phyloP scores from a whole-genome alignment of 2,113 vertebrate species.

The Oreochromis tanganicae region DNA sequence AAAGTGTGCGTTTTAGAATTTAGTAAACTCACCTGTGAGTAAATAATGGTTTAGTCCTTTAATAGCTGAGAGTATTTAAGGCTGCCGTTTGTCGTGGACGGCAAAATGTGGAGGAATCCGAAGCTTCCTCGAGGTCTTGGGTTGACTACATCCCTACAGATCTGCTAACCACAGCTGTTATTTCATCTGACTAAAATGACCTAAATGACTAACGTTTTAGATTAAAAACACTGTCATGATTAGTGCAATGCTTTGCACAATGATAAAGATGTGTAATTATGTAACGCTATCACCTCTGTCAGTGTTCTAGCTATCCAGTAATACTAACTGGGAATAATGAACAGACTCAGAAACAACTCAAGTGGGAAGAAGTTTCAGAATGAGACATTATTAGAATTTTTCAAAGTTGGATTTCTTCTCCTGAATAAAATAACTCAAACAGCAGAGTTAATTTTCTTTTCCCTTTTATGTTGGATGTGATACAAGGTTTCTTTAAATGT shows the following conservation, averaged over 20 bases:
- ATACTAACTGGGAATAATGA: not conserved
- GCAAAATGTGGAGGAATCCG: not conserved
- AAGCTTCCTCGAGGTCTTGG: not conserved
- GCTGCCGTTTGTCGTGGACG: not conserved
- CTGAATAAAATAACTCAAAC: not conserved
- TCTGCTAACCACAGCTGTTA: not conserved
- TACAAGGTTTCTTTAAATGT: conserved; percentile 13
- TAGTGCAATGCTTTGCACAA: not conserved
- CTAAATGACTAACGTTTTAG: not conserved
- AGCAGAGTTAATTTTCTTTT: not conserved
- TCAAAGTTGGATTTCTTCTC: not conserved
- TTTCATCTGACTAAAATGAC: not conserved
- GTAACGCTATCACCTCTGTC: not conserved
- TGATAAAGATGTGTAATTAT: not conserved
- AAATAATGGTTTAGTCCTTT: not conserved
- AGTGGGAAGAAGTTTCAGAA: not conserved
- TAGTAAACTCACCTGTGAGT: not conserved
- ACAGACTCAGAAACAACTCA: not conserved
- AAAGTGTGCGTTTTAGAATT: not conserved
- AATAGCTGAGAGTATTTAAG: not conserved
- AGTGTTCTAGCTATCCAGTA: not conserved
- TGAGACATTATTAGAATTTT: not conserved
- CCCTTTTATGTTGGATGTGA: not conserved
- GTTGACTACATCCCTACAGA: not conserved
- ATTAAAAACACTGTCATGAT: not conserved